These are phyloP conservation scores for Dipus sagitta DNA, from an alignment of 2,797 vertebrate genomes.

Conservation along the genomic window DNA sequence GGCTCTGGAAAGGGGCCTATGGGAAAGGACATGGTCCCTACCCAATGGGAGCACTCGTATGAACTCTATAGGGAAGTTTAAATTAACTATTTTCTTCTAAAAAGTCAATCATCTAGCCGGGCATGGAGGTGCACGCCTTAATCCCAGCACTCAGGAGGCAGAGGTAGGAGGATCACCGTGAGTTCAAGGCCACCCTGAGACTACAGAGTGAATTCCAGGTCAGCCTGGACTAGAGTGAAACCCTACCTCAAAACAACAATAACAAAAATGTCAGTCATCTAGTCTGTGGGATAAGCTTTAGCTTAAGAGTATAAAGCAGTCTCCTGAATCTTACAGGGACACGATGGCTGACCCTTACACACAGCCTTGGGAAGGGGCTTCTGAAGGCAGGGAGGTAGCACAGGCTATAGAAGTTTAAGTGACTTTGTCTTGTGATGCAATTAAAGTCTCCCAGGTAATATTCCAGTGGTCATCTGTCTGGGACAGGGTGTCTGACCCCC, in stretches of 20 bases:
- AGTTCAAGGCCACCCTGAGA: too few species aligned
- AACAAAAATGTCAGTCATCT: not conserved
- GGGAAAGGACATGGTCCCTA: not conserved
- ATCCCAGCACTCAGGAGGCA: too few species aligned
- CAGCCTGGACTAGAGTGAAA: too few species aligned
- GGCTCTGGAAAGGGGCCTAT: fast-evolving
- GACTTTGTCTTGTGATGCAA: not conserved
- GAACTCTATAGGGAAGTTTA: not conserved
- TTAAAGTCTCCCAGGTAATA: not conserved
- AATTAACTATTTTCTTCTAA: not conserved
- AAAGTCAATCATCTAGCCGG: not conserved
- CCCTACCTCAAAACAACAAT: too few species aligned
- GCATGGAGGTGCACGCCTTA: too few species aligned
- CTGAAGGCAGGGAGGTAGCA: not conserved
- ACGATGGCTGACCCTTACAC: not conserved
- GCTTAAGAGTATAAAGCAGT: too few species aligned
- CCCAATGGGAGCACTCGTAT: fast-evolving
- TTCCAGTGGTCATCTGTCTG: not conserved
- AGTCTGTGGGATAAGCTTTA: not conserved
- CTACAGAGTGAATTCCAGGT: too few species aligned
- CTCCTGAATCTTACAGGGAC: not conserved
- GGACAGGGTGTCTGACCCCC: not conserved
- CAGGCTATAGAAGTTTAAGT: not conserved
- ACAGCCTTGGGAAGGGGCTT: not conserved
- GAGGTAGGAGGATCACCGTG: too few species aligned